Percentiles rank a stretch among this genome's conserved stretches.
phyloP scores from a whole-genome alignment of 2,113 vertebrate species.

The Sylvicapra grimmia region DNA sequence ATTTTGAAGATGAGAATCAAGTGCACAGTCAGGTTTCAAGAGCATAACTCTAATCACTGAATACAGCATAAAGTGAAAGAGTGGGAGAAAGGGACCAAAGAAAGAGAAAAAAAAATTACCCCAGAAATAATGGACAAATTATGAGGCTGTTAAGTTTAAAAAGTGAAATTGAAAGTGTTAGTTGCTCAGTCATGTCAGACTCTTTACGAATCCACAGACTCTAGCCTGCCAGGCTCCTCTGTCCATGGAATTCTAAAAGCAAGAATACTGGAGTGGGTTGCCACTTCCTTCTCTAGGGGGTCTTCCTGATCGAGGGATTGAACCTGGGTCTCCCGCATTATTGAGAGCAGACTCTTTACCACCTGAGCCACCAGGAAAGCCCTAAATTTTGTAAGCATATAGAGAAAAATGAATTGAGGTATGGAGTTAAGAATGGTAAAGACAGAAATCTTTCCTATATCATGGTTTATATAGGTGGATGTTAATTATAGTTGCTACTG shows the following conservation, averaged over 20 bases:
- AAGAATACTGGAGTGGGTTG: neutral
- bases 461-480: neutral
- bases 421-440: neutral
- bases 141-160: neutral
- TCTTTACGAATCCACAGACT: neutral
- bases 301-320: rapidly evolving
- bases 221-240: neutral
- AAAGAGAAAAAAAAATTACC: neutral
- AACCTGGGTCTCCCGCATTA: rapidly evolving
- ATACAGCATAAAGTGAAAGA: neutral
- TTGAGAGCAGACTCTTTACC: neutral
- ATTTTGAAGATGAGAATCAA: neutral
- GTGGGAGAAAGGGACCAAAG: neutral
- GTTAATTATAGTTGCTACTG: neutral
- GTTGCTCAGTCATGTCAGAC: neutral
- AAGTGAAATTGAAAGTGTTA: neutral
- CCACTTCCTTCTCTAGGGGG: neutral
- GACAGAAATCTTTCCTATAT: neutral
- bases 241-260: neutral
- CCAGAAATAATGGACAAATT: neutral
- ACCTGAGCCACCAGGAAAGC: neutral
- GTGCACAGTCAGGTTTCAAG: neutral
- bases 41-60: neutral
- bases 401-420: neutral
- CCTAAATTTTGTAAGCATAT: neutral